Percentiles rank a stretch among this genome's conserved stretches.
phyloP scores from a whole-genome alignment of 1,140 invertebrate species.

The Listronotus oregonensis region DNA sequence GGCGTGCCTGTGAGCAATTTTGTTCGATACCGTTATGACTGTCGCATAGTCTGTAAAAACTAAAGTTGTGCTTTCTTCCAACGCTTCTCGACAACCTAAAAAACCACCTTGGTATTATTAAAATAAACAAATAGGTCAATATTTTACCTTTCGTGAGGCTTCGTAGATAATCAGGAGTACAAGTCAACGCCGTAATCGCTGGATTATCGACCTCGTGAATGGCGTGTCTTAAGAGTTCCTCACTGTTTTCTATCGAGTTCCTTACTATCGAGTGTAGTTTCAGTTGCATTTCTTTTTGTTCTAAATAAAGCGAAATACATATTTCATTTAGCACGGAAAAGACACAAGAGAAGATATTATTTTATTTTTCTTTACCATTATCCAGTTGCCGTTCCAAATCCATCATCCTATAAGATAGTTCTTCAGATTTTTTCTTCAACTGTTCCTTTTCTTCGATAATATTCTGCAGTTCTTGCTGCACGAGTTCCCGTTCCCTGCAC shows the following conservation, averaged over 20 bases:
- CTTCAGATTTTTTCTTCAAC: constrained; percentile 51
- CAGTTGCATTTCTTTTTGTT: constrained; percentile 43
- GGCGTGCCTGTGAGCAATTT: constrained; percentile 60
- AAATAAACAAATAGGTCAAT: no score
- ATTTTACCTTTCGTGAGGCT: constrained; percentile 51
- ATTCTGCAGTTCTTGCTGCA: constrained; percentile 50
- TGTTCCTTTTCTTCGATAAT: constrained; percentile 49
- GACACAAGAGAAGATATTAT: no score
- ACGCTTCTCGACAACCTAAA: constrained; percentile 52
- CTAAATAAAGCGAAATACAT: constrained; percentile 19
- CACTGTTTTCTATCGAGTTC: constrained; percentile 61
- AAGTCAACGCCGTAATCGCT: constrained; percentile 69
- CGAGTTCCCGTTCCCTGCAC: constrained; percentile 42
- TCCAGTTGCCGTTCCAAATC: constrained; percentile 36
- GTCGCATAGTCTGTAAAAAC: constrained; percentile 32
- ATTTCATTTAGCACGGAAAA: no score
- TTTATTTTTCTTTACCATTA: no score
- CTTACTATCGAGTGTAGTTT: constrained; percentile 45
- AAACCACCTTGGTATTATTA: no score
- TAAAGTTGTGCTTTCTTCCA: constrained; percentile 43
- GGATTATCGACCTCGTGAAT: constrained; percentile 73
- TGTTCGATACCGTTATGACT: constrained; percentile 39
- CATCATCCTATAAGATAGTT: constrained; percentile 40
- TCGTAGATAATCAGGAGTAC: constrained; percentile 70
- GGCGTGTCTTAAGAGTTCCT: constrained; percentile 65